Conservation (phyloP, 2,888 invertebrate species). For the Drosophila lutescens region DNA sequence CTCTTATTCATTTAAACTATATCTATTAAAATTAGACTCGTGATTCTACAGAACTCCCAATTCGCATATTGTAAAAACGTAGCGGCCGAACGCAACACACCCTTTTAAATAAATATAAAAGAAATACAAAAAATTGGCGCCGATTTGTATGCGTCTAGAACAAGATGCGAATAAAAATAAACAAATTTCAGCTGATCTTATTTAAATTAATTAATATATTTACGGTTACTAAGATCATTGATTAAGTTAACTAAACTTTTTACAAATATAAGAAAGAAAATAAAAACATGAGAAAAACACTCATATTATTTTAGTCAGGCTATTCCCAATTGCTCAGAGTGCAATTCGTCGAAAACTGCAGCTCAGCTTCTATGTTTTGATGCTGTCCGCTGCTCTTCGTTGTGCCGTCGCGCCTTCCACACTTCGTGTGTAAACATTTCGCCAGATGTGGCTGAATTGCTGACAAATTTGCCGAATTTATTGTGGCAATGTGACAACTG, state of each 20-base stretch:
- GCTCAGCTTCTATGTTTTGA: too few relatives aligned
- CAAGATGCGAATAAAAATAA: slow-evolving; percentile 6
- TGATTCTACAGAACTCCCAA: slow-evolving; percentile 12
- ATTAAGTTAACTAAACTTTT: slow-evolving; percentile 69
- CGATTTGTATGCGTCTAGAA: slow-evolving; percentile 30
- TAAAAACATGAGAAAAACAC: slow-evolving; percentile 44
- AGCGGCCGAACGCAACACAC: slow-evolving; percentile 62
- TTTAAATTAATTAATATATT: slow-evolving; percentile 71
- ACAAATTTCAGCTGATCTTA: slow-evolving; percentile 73
- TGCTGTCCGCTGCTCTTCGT: too few relatives aligned
- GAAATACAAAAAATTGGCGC: neutral
- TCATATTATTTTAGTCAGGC: neutral
- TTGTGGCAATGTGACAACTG: too few relatives aligned
- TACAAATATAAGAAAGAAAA: slow-evolving; percentile 67
- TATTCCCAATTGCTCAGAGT: too few relatives aligned
- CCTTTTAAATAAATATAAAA: slow-evolving; percentile 44
- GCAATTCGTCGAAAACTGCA: too few relatives aligned
- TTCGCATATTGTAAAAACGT: slow-evolving; percentile 36
- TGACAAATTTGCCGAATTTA: too few relatives aligned
- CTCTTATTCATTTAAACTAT: slow-evolving; percentile 8
- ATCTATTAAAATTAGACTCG: neutral
- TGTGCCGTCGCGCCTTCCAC: too few relatives aligned
- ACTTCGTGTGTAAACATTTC: too few relatives aligned
- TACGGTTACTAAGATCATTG: slow-evolving; percentile 76
- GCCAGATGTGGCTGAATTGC: too few relatives aligned